These are phyloP conservation scores for Drosophila busckii DNA, from an alignment of 1,140 invertebrate species.

Conservation along the genomic window DNA sequence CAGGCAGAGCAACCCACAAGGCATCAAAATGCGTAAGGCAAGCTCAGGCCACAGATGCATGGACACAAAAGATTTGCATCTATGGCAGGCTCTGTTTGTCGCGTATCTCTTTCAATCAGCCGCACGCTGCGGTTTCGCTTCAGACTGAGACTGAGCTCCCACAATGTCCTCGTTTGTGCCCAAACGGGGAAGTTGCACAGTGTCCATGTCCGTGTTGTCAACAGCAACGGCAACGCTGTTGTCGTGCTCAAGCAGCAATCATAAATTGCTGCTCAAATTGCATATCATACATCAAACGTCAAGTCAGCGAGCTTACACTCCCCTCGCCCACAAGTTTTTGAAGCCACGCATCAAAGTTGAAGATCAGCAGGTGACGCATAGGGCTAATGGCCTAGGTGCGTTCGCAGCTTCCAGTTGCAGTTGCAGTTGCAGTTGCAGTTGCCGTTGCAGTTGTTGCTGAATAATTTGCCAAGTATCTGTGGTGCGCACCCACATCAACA, in stretches of 20 bases:
- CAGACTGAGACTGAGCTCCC: neutral
- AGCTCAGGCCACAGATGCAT: constrained; percentile 3
- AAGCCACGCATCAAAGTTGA: neutral
- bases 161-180: constrained; percentile 2
- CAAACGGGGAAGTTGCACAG: no score
- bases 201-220: constrained; percentile 3
- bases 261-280: constrained; percentile 65
- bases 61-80: constrained; percentile 29
- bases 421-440: neutral
- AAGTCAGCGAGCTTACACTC: constrained; percentile 8
- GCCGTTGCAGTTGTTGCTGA: constrained; percentile 5
- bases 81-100: constrained; percentile 10
- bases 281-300: constrained; percentile 60
- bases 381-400: constrained; percentile 15
- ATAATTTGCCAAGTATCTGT: constrained; percentile 20
- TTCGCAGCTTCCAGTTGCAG: constrained; percentile 12
- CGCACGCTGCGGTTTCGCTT: constrained; percentile 21
- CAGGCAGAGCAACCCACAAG: neutral
- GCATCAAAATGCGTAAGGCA: constrained; percentile 31
- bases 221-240: constrained; percentile 28
- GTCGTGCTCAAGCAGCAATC: constrained; percentile 53
- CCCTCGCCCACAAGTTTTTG: neutral
- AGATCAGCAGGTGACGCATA: constrained; percentile 19
- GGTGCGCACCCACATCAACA: constrained; percentile 10
- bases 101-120: constrained; percentile 61